Base-by-base conservation (phyloP, 2,113 vertebrate genomes). In the Sebastes schlegelii region DNA sequence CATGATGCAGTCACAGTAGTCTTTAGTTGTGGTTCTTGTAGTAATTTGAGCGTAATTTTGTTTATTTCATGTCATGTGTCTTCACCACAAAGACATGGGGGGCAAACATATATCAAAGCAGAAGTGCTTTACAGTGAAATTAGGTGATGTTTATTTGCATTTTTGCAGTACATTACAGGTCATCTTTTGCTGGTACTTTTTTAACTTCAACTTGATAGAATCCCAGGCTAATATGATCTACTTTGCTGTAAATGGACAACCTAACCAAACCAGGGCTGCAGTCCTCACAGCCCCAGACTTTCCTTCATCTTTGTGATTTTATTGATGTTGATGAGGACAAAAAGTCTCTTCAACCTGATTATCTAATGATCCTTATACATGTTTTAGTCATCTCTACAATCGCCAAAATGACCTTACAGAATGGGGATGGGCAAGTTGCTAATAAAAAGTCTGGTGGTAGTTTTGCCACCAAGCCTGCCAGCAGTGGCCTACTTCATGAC, bases 21-120 rank as follows among this genome's bases (percentile, higher is more conserved):
- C 73, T 85, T 67, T 80, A 85, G 73, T 52, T 74, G 79, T 80
- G 73, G 48, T 77, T 90, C 85, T 85, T 60, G 19, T 71, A 54
- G 72, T 84, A 83, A 91, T 34, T 34, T 34, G 26, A 34, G 26
- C 26, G 26, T 34, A 34, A 34, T 75, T 61, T 72, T n/a, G 13
- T 82, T 2, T 1, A 8, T 82, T 86, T 75, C 78, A 60, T 23
- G 43, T 66, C 26, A 3, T 34, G 74, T 63, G 73, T 77, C 83
- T 82, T 72, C 23, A 51, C 64, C 67, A 17, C 19, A 17, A 58
- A 60, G 67, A 74, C 26, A 19, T 60, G 49, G 69, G 26, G 40
- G 54, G 64, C 72, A 78, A 43, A 82, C 55, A 54, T 16, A 26
- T 51, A 58, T 54, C 54, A 67, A 49, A 52, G 26, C 2, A 23